phyloP scores from a whole-genome alignment of 2,113 vertebrate species.

The Alosa alosa region DNA sequence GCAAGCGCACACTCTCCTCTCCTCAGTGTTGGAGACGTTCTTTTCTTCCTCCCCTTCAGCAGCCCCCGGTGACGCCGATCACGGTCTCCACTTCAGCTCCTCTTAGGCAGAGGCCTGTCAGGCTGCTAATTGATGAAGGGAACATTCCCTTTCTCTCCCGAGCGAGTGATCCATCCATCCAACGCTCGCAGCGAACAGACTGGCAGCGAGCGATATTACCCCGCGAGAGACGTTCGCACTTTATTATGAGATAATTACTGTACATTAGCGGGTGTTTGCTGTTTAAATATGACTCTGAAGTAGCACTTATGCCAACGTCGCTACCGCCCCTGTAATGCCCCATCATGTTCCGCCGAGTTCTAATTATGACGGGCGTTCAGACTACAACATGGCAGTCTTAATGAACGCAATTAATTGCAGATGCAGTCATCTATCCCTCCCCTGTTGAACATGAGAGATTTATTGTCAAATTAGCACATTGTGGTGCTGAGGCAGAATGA shows the following conservation, averaged over 20 bases:
- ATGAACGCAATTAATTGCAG: conserved; percentile 66
- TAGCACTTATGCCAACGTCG: conserved; percentile 36
- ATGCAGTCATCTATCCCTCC: conserved; percentile 65
- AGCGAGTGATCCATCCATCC: conserved; percentile 35
- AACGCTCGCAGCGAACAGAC: conserved; percentile 23
- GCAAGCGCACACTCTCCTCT: not conserved
- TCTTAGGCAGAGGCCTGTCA: conserved; percentile 38
- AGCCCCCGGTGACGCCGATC: not conserved
- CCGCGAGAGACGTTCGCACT: conserved; percentile 50
- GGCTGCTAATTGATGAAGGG: conserved; percentile 48
- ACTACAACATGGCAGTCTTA: conserved; percentile 50
- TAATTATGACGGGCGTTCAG: conserved; percentile 58
- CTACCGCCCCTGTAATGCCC: conserved; percentile 43
- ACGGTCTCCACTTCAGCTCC: conserved; percentile 24
- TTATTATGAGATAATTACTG: conserved; percentile 60
- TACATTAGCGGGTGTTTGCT: conserved; percentile 49
- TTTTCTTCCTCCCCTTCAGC: not conserved
- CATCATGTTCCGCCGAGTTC: conserved; percentile 51
- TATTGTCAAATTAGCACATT: conserved; percentile 62
- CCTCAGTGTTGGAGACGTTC: not conserved
- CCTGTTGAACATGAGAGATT: conserved; percentile 68
- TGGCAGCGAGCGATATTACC: conserved; percentile 29
- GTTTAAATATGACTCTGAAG: conserved; percentile 54
- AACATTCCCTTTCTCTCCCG: conserved; percentile 27
- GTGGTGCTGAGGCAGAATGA: conserved; percentile 21